phyloP scores from a whole-genome alignment of 92 coral and sea anemone genomes.

The Actinostola sp. region DNA sequence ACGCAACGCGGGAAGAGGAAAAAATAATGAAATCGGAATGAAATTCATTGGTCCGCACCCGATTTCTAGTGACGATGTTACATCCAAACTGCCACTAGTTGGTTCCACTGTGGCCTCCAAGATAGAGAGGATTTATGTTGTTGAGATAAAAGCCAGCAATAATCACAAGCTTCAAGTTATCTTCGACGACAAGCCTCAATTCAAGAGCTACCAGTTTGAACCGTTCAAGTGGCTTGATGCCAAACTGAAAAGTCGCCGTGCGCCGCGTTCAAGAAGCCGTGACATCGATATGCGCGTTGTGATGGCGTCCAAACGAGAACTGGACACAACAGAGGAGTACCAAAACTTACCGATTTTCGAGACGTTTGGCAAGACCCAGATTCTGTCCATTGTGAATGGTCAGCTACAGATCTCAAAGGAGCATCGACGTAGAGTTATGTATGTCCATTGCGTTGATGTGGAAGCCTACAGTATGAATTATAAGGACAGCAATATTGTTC shows the following conservation, averaged over 20 bases:
- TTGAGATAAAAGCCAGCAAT: constrained; percentile 55
- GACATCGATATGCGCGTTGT: constrained; percentile 66
- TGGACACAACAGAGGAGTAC: constrained; percentile 36
- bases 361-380: constrained; percentile 44
- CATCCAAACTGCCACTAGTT: neutral
- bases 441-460: constrained; percentile 52
- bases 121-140: constrained; percentile 32
- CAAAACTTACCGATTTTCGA: constrained; percentile 50
- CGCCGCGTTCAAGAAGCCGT: constrained; percentile 38
- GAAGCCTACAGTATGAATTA: constrained; percentile 26
- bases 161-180: constrained; percentile 41
- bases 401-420: constrained; percentile 33
- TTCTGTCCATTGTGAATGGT: neutral
- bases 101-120: neutral
- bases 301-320: constrained; percentile 49
- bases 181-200: constrained; percentile 46
- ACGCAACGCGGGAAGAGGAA: constrained; percentile 25
- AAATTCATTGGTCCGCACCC: constrained; percentile 12
- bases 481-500: constrained; percentile 9
- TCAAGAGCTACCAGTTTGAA: constrained; percentile 60
- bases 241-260: constrained; percentile 65
- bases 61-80: neutral
- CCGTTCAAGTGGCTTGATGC: constrained; percentile 76
- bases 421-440: constrained; percentile 40
- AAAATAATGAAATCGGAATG: neutral